phyloP scores from a whole-genome alignment of 2,888 invertebrate genomes.

The Cremastinae sp. region DNA sequence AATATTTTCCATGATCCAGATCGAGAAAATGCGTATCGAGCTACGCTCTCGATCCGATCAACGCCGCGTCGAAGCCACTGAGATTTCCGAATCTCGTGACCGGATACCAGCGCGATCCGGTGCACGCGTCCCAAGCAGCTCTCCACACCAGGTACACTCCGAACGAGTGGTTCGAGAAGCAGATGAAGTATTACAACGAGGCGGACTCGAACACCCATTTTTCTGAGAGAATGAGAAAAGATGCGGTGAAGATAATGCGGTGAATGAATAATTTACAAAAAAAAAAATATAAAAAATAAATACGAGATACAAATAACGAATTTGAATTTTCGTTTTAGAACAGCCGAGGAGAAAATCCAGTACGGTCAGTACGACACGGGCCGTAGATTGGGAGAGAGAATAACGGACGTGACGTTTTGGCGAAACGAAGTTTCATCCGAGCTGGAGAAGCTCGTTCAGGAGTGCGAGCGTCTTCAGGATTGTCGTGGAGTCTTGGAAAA shows the following conservation, averaged over 20 bases:
- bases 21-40: constrained; percentile 88
- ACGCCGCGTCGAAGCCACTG: constrained; percentile 88
- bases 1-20: constrained; percentile 74
- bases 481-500: constrained; percentile 87
- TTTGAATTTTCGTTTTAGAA: no score
- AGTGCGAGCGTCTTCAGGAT: constrained; percentile 87
- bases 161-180: constrained; percentile 91
- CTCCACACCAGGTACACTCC: constrained; percentile 95
- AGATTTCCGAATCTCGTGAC: constrained; percentile 92
- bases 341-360: constrained; percentile 90
- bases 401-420: constrained; percentile 97
- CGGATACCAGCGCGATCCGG: constrained; percentile 90
- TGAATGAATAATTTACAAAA: no score
- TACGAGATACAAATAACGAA: no score
- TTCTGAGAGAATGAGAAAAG: constrained; percentile 89
- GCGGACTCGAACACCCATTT: constrained; percentile 93
- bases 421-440: constrained; percentile 92
- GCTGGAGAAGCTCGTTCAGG: constrained; percentile 91
- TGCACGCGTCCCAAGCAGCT: constrained; percentile 91
- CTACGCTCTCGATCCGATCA: constrained; percentile 87
- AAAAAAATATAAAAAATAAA: no score
- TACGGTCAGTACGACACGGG: constrained; percentile 92
- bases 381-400: constrained; percentile 92
- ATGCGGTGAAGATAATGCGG: constrained; percentile 90
- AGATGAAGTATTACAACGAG: constrained; percentile 92